Evolutionary conservation across 92 coral and sea anemone species (phyloP), one percentile per base, ranked within the genome.

Genomic region (Phenganax stokvisi): DNA sequence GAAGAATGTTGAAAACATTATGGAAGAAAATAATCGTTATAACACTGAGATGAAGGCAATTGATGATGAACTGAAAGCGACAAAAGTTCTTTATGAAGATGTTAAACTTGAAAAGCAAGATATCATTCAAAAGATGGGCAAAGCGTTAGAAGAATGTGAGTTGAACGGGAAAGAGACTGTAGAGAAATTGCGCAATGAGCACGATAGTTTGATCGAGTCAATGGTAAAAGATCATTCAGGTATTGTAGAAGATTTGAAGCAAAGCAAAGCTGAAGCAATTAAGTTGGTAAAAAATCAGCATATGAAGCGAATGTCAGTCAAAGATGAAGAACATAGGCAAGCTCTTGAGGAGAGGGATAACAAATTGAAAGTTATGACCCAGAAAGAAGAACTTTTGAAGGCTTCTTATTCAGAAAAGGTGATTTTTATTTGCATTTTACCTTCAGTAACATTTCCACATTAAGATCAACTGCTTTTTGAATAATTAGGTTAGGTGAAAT

Each of bases 231-330:
- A 79, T 2, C 74, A 79, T 62, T 47, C 83, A 55, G 85, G 83
- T 10, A 79, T 92, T 83, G 90, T 96, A 79, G 99, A 96, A 61
- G 96, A 96, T 73, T 77, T 96, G 10, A 92, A 89, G 78, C 83
- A 88, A 30, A 92, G 91, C 88, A 96, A 96, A 66, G 96, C 97
- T n/a, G 96, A 96, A 56, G 99, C 92, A 12, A 92, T 96, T 25
- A 92, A 97, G n/a, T 81, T 96, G 70, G 88, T 96, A 89, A 97
- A 96, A 84, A 92, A 91, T 37, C 96, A 93, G 78, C 92, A 91
- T 75, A 83, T 87, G 37, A 88, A 88, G 51, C 85, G 84, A 71
- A 83, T 89, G 57, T 92, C 89, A 51, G 98, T 90, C 80, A 93
- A 93, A 75, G 96, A 92, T 54, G 87, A 68, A 51, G 97, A 92